phyloP scores from a whole-genome alignment of 2,113 vertebrate genomes.

The Eptesicus fuscus region DNA sequence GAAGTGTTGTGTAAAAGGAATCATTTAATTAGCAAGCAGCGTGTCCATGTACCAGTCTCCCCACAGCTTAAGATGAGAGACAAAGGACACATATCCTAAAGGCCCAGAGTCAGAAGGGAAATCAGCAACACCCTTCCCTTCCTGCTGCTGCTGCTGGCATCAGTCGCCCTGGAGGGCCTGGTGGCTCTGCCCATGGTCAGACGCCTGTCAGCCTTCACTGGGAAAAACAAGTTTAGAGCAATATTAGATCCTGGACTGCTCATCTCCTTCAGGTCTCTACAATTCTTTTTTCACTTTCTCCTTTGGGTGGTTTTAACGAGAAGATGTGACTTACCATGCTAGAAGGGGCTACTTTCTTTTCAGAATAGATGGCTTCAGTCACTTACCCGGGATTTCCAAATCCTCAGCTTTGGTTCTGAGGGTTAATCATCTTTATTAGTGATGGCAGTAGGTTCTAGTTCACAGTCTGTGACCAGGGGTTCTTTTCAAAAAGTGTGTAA shows the following conservation, averaged over 20 bases:
- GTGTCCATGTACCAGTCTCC: fast-evolving
- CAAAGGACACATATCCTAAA: not conserved
- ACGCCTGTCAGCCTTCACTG: not conserved
- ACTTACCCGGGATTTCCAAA: not conserved
- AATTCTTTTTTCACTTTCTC: not conserved
- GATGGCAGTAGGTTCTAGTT: not conserved
- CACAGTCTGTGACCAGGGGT: not conserved
- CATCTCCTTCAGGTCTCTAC: not conserved
- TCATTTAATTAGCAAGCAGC: not conserved
- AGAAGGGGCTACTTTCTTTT: not conserved
- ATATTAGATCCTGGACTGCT: not conserved
- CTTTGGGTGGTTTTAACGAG: not conserved
- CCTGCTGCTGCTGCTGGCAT: too few relatives aligned
- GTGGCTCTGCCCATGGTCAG: not conserved
- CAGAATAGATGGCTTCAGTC: not conserved
- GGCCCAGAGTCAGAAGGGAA: not conserved
- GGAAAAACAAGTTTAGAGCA: not conserved
- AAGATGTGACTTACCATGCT: not conserved
- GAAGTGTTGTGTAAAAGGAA: not conserved
- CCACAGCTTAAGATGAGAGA: not conserved
- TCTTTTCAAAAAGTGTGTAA: not conserved
- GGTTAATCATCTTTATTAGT: not conserved
- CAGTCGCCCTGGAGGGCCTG: not conserved
- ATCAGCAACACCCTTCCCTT: not conserved
- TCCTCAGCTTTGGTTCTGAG: not conserved